Percentiles rank a stretch among this genome's conserved stretches.
These are phyloP conservation scores for Polietes domitor DNA, from an alignment of 2,888 invertebrate species.

Conservation along the genomic window DNA sequence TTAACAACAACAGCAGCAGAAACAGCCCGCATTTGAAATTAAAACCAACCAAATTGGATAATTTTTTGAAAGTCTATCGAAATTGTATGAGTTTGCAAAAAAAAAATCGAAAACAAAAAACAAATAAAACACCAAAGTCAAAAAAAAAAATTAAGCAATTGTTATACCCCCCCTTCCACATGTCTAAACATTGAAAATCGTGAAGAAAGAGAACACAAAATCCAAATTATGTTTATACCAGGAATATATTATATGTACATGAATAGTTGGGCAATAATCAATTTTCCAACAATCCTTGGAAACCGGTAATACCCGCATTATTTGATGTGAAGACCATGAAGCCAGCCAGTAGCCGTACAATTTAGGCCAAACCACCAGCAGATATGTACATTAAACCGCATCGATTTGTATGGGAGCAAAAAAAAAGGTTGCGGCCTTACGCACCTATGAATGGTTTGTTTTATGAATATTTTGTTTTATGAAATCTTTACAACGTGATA, in stretches of 20 bases:
- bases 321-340: too few relatives aligned
- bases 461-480: too few relatives aligned
- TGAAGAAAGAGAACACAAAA: background rate
- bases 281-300: background rate
- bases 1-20: constrained; percentile 18
- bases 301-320: too few relatives aligned
- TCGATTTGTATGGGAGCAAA: too few relatives aligned
- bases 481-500: too few relatives aligned
- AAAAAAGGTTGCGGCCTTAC: too few relatives aligned
- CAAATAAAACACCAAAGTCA: background rate
- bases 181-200: background rate
- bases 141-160: constrained; percentile 37
- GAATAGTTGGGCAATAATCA: background rate
- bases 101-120: constrained; percentile 18
- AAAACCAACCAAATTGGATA: constrained; percentile 15
- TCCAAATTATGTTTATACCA: background rate
- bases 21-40: constrained; percentile 26
- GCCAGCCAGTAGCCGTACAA: too few relatives aligned
- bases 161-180: background rate
- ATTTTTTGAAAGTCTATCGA: constrained; percentile 23
- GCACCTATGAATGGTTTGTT: too few relatives aligned
- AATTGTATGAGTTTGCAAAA: constrained; percentile 39
- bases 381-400: too few relatives aligned
- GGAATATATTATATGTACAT: too few relatives aligned
- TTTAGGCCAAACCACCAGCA: too few relatives aligned